Conservation (phyloP, 2,888 invertebrate genomes). For the Dolichopus griseipennis region DNA sequence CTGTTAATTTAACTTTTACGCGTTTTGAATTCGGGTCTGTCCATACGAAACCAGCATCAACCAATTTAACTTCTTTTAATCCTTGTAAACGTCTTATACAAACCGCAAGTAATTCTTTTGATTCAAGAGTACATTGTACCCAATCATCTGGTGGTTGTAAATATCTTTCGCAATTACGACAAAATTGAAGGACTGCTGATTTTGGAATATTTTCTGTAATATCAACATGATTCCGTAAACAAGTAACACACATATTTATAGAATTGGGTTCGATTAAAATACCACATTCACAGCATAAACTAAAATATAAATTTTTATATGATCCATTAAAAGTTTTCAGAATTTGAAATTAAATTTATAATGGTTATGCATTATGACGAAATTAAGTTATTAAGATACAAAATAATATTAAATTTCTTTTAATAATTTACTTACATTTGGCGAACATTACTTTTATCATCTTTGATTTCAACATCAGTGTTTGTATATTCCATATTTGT, state of each 20-base stretch:
- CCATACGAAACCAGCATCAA: conserved; percentile 97
- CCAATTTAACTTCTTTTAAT: conserved; percentile 74
- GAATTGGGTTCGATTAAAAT: conserved; percentile 87
- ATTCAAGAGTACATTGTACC: conserved; percentile 79
- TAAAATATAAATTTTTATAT: conserved; percentile 35
- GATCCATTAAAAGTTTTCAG: background rate
- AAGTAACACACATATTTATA: conserved; percentile 94
- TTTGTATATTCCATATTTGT: background rate
- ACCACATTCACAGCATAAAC: conserved; percentile 93
- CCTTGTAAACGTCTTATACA: conserved; percentile 91
- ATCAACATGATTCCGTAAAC: conserved; percentile 82
- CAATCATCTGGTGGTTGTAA: conserved; percentile 86
- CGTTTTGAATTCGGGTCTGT: conserved; percentile 98
- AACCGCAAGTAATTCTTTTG: conserved; percentile 76
- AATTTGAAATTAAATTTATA: too few species aligned
- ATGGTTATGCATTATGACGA: too few species aligned
- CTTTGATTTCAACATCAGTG: background rate
- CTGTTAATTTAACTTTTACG: conserved; percentile 88
- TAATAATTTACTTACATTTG: conserved; percentile 2
- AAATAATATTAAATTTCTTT: too few species aligned
- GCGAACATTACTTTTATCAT: background rate
- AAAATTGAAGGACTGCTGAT: conserved; percentile 82
- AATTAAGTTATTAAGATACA: too few species aligned
- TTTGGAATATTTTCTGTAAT: conserved; percentile 96
- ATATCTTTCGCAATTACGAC: conserved; percentile 89